These are phyloP conservation scores for Platichthys flesus DNA, from an alignment of 2,113 vertebrate species.

Conservation along the genomic window DNA sequence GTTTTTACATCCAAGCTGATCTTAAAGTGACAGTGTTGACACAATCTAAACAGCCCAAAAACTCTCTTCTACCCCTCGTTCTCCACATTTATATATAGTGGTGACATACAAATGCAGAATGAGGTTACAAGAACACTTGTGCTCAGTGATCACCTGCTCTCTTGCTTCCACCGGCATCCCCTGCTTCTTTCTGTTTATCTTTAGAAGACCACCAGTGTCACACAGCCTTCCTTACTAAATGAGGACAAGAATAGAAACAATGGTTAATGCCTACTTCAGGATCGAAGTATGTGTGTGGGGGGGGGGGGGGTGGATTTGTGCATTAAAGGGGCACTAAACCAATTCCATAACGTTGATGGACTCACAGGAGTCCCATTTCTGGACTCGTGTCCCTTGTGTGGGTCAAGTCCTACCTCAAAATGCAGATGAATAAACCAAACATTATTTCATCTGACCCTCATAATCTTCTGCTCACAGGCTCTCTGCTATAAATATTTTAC, in stretches of 20 bases:
- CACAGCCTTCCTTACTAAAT: neutral
- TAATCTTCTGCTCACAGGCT: neutral
- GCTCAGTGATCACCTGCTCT: conserved; percentile 1
- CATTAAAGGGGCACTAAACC: neutral
- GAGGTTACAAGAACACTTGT: neutral
- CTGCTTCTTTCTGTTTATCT: neutral
- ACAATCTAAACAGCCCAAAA: neutral
- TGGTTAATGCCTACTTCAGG: neutral
- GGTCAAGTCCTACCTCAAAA: neutral
- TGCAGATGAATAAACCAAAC: neutral
- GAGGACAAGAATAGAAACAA: neutral
- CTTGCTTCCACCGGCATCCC: neutral
- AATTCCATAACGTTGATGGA: neutral
- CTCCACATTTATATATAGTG: neutral
- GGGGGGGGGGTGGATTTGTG: neutral
- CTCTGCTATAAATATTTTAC: neutral
- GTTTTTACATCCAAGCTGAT: neutral
- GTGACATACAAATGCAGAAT: neutral
- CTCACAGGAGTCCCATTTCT: neutral
- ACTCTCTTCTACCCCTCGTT: neutral
- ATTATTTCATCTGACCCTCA: neutral
- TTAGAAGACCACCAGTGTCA: too few species aligned
- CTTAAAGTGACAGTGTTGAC: neutral
- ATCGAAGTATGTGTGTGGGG: too few species aligned
- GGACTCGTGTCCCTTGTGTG: neutral